phyloP scores from a whole-genome alignment of 2,888 invertebrate genomes.

The Archaeoteleia sp. region DNA sequence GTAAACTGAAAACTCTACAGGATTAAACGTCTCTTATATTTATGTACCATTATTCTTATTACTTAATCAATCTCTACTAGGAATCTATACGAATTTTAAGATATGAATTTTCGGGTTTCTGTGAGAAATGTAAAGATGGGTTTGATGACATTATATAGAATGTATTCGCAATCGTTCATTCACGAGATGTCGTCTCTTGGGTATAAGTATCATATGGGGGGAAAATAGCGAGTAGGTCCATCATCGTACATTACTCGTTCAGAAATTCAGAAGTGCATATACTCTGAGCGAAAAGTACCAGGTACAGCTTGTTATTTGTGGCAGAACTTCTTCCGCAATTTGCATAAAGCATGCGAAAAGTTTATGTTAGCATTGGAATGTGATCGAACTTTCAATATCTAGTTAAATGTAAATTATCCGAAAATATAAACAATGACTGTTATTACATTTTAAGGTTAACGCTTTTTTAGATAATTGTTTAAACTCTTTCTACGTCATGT shows the following conservation, averaged over 20 bases:
- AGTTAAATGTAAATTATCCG: no score
- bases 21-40: no score
- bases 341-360: slow-evolving; percentile 31
- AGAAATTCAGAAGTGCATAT: slow-evolving; percentile 29
- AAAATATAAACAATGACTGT: no score
- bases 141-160: neutral
- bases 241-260: slow-evolving; percentile 2
- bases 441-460: no score
- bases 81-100: no score
- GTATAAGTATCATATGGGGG: slow-evolving; percentile 9
- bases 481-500: neutral
- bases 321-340: slow-evolving; percentile 11
- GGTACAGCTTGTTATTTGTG: slow-evolving; percentile 29
- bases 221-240: neutral
- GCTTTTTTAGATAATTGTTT: slow-evolving; percentile 1
- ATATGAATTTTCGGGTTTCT: no score
- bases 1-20: no score
- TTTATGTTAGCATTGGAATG: slow-evolving; percentile 24
- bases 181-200: slow-evolving; percentile 3
- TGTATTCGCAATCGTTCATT: slow-evolving; percentile 30
- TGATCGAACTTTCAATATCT: slow-evolving; percentile 2
- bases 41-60: no score
- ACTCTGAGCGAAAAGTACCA: slow-evolving; percentile 20
- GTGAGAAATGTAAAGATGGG: no score
- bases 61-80: no score